Evolutionary conservation across 2,113 vertebrate species (phyloP), one percentile per base, ranked within the genome.

Genomic region (Atrichornis clamosus): DNA sequence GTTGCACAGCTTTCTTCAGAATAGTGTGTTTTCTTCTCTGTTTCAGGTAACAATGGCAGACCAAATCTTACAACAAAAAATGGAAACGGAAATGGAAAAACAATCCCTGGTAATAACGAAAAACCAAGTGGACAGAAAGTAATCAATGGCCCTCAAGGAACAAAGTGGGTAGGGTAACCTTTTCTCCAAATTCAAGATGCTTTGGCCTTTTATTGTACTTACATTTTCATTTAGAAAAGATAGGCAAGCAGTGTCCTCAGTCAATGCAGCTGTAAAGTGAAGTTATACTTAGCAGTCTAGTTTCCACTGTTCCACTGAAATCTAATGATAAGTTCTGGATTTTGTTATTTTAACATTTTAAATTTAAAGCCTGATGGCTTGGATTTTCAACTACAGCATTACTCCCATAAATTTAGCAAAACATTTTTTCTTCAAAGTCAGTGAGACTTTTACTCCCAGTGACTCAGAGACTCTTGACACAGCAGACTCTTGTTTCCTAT

Each of bases 101-200:
- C 97, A 39, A 49, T 77, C 72, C 86, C 97, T n/a, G 97, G 98
- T 83, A 97, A 97, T 95, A 98, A 96, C 41, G 98, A 97, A 88
- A 99, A 98, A 87, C 97, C 97, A 26, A 97, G 86, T 15, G 98
- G 99, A 97, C 98, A 98, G 70, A 99, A 97, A 97, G 96, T 99
- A 94, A 99, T 99, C 97, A 99, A 98, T 96, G 99, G 99, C 47
- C 99, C 99, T 87, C 98, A 99, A 98, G 99, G 99, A 98, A 98
- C 96, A 92, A 99, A 98, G 99, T 99, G 99, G 99, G 99, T 99
- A 98, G 98, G 97, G 98, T 97, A 89, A 97, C 89, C 75, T 97
- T 98, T 92, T 97, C 93, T 97, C 65, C 87, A 95, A 92, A 84
- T 97, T 93, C 58, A 62, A 13, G 69, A 93, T 92, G 21, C 49